A percentile compares a stretch with the other conserved stretches of the same genome.
phyloP scores from a whole-genome alignment of 30 jellyfish, hydroid and myxozoan genomes.

The Phacellophora camtschatica region DNA sequence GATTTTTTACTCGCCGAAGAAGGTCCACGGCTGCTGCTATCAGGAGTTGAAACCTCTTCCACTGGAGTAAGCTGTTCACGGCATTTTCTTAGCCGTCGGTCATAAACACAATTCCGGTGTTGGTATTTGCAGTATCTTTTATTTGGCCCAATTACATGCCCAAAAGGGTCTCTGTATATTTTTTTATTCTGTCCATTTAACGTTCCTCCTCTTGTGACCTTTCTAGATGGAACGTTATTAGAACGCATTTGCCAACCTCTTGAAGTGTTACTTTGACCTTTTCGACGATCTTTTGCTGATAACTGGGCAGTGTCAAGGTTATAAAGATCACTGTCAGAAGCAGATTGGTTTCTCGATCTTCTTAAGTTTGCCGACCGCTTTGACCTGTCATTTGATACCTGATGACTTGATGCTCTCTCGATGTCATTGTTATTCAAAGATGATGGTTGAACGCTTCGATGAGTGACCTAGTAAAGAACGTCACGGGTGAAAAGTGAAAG shows the following conservation, averaged over 20 bases:
- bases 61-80: conserved; percentile 76
- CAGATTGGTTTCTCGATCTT: neutral
- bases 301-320: conserved; percentile 16
- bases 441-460: conserved; percentile 61
- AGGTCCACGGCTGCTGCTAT: conserved; percentile 46
- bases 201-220: neutral
- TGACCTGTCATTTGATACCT: no score
- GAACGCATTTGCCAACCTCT: conserved; percentile 11
- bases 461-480: conserved; percentile 38
- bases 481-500: no score
- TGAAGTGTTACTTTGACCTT: conserved; percentile 10
- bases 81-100: conserved; percentile 43
- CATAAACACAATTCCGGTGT: conserved; percentile 47
- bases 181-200: neutral
- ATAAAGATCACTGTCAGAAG: conserved; percentile 29
- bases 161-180: conserved; percentile 53
- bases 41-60: conserved; percentile 71
- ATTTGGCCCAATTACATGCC: neutral
- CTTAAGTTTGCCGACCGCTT: neutral
- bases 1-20: conserved; percentile 29
- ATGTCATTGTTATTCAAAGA: neutral
- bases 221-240: neutral
- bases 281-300: neutral
- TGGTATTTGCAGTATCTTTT: conserved; percentile 34
- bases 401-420: neutral